Evolutionary conservation across 2,113 vertebrate species (phyloP).

Genomic region (Sterrhoptilus dennistouni): DNA sequence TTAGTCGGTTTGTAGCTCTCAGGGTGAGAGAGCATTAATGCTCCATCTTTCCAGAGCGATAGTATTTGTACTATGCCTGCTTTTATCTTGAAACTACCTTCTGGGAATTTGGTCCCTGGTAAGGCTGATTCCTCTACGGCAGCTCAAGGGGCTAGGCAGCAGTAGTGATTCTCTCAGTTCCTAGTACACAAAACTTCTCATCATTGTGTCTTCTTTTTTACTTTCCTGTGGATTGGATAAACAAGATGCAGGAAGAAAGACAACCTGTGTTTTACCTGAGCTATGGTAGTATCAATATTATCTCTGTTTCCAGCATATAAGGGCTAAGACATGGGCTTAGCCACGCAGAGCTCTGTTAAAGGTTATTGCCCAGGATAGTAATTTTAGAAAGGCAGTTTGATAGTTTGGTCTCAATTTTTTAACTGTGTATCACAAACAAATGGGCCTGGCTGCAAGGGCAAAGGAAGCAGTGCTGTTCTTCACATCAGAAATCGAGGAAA

Average conservation of each 20-base stretch:
- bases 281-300: neutral
- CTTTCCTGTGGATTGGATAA: neutral
- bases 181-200: neutral
- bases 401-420: neutral
- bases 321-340: neutral
- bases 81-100: neutral
- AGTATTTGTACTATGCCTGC: neutral
- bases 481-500: neutral
- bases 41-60: neutral
- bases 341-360: neutral
- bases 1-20: neutral
- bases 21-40: neutral
- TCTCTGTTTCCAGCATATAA: neutral
- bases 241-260: neutral
- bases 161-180: neutral
- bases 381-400: neutral
- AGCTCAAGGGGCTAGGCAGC: neutral
- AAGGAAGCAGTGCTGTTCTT: neutral
- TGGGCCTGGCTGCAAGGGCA: neutral
- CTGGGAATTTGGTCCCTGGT: neutral
- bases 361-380: neutral
- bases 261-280: neutral
- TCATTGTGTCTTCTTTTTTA: neutral
- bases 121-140: neutral
- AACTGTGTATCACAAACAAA: neutral